A percentile compares a stretch with the other conserved stretches of the same genome.
These are phyloP conservation scores for Clarias platycephalus DNA, from an alignment of 2,797 vertebrate species.

Conservation along the genomic window DNA sequence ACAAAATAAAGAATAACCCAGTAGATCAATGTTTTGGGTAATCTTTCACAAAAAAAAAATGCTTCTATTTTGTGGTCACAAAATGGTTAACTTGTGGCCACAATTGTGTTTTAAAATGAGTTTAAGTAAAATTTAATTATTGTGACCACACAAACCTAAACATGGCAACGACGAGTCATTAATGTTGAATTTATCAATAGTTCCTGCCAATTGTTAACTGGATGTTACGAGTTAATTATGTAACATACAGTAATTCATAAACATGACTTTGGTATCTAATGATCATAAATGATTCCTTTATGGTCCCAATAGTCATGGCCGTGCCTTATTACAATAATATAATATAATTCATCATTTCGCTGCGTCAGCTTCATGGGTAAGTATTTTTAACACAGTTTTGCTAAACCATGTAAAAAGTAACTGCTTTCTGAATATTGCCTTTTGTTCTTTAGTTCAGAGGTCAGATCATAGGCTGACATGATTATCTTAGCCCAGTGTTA, in stretches of 20 bases:
- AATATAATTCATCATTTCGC: background rate
- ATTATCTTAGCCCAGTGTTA: background rate
- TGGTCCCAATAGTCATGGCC: background rate
- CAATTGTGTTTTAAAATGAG: background rate
- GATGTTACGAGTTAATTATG: background rate
- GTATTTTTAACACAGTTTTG: background rate
- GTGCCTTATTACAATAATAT: background rate
- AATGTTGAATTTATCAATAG: background rate
- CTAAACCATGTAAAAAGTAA: background rate
- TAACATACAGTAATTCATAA: background rate
- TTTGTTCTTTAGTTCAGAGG: background rate
- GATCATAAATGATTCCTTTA: background rate
- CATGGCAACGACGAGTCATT: background rate
- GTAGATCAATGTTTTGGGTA: background rate
- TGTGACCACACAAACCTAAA: background rate
- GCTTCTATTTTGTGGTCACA: background rate
- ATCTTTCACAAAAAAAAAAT: too few relatives aligned
- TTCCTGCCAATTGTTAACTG: background rate
- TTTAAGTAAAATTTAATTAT: background rate
- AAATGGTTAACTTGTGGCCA: background rate
- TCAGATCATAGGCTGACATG: background rate
- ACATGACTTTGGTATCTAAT: background rate
- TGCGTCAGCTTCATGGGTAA: background rate
- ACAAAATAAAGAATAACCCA: background rate
- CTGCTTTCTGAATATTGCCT: background rate